Percentiles rank a stretch among this genome's conserved stretches.
These are phyloP conservation scores for Drosophila triauraria DNA, from an alignment of 1,140 invertebrate species.

Conservation along the genomic window DNA sequence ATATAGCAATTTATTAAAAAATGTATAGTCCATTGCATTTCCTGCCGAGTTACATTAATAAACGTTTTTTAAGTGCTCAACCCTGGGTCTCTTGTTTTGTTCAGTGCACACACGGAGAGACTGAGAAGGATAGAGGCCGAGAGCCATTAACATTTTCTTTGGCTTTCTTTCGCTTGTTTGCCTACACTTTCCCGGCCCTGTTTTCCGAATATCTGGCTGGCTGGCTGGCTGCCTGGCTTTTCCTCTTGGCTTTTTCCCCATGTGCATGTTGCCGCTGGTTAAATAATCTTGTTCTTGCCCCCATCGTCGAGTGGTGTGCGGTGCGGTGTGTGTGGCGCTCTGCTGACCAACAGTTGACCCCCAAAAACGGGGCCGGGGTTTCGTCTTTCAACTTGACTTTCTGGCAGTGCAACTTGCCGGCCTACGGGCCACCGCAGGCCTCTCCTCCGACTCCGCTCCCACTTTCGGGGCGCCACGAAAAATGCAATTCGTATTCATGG, in stretches of 20 bases:
- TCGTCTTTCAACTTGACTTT: constrained; percentile 82
- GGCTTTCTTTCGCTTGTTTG: constrained; percentile 49
- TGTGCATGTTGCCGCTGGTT: constrained; percentile 51
- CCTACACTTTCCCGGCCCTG: constrained; percentile 41
- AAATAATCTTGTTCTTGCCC: constrained; percentile 56
- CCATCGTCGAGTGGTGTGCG: constrained; percentile 27
- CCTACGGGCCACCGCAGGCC: constrained; percentile 17
- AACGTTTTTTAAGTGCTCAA: no score
- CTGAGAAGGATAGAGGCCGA: constrained; percentile 16
- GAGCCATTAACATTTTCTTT: constrained; percentile 70
- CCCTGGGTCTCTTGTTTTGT: not conserved
- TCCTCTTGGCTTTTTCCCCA: constrained; percentile 8
- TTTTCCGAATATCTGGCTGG: constrained; percentile 27
- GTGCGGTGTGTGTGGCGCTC: constrained; percentile 6
- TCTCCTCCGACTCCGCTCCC: no score
- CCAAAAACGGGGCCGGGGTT: constrained; percentile 41
- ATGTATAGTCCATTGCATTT: no score
- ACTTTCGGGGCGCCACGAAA: constrained; percentile 3
- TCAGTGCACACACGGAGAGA: constrained; percentile 1
- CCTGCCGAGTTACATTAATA: no score
- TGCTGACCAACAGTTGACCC: constrained; percentile 64
- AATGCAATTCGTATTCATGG: constrained; percentile 77
- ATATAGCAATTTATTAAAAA: not conserved
- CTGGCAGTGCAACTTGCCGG: constrained; percentile 50
- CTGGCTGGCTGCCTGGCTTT: constrained; percentile 10